phyloP scores from a whole-genome alignment of 2,113 vertebrate species.

The Forbesichthys agassizii region DNA sequence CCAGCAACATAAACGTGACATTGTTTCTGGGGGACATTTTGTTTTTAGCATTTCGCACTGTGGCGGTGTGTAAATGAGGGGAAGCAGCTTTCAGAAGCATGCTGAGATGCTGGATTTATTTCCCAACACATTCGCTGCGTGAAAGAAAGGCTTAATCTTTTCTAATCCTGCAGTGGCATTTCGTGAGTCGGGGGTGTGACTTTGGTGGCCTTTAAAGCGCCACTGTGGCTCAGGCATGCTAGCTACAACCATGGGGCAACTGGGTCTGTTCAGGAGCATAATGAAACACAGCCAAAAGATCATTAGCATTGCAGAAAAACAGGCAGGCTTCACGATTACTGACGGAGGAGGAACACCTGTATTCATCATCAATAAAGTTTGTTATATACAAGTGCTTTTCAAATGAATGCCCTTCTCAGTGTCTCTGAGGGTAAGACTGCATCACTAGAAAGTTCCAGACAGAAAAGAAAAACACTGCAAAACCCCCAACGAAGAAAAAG shows the following conservation, averaged over 20 bases:
- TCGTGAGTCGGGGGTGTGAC: conserved; percentile 47
- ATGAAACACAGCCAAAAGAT: conserved; percentile 22
- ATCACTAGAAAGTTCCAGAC: conserved; percentile 49
- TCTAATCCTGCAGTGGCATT: conserved; percentile 71
- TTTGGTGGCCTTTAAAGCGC: conserved; percentile 52
- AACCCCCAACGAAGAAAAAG: background rate
- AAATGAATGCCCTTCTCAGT: conserved; percentile 32
- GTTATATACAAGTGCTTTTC: background rate
- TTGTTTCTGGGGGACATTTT: background rate
- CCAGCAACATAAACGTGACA: background rate
- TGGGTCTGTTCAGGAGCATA: conserved; percentile 22
- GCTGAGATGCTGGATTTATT: conserved; percentile 56
- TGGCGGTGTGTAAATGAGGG: conserved; percentile 47
- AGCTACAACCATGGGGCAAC: conserved; percentile 27
- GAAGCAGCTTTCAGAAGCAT: conserved; percentile 62
- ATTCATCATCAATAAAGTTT: conserved; percentile 6
- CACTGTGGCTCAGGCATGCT: conserved; percentile 22
- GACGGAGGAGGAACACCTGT: conserved; percentile 21
- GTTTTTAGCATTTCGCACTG: conserved; percentile 35
- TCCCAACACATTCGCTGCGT: conserved; percentile 50
- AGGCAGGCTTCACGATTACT: conserved; percentile 22
- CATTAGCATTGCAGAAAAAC: conserved; percentile 26
- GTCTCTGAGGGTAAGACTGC: conserved; percentile 25
- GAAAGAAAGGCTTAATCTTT: conserved; percentile 59
- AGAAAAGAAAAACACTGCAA: conserved; percentile 46